Conservation (phyloP, 2,888 invertebrate genomes). For the Hermaeophaga mercurialis region DNA sequence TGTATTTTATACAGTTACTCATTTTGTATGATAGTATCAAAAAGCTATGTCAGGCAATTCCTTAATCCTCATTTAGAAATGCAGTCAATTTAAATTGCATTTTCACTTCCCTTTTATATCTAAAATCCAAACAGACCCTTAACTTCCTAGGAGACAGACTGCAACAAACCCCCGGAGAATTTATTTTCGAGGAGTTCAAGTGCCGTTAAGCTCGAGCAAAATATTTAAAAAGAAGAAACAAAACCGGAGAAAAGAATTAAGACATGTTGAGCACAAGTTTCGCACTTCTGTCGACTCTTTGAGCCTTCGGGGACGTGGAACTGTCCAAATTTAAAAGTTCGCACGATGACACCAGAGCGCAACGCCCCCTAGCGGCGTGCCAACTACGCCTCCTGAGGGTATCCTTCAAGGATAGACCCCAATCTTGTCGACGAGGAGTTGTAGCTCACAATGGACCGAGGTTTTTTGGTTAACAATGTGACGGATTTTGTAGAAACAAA, state of each 20-base stretch:
- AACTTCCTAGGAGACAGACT: constrained; percentile 19
- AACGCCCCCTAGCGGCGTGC: constrained; percentile 23
- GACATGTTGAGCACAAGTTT: constrained; percentile 30
- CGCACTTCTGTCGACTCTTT: constrained; percentile 27
- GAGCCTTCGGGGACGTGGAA: constrained; percentile 36
- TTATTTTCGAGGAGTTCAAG: constrained; percentile 20
- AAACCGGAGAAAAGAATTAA: constrained; percentile 29
- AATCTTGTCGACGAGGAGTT: constrained; percentile 22
- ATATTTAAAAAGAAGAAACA: constrained; percentile 28
- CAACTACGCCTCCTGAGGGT: constrained; percentile 30
- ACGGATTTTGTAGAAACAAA: no score
- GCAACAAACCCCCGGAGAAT: constrained; percentile 11
- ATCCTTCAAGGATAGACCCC: constrained; percentile 23
- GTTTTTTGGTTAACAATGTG: no score
- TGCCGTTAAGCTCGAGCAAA: constrained; percentile 23
- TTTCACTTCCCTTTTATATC: no score
- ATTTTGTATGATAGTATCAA: no score
- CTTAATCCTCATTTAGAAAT: no score
- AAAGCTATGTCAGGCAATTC: no score
- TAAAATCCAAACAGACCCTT: no score
- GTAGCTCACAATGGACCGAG: constrained; percentile 17
- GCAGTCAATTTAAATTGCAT: no score
- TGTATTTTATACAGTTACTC: no score
- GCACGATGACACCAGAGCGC: constrained; percentile 30
- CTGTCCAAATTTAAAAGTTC: constrained; percentile 47